Evolutionary conservation across 2,888 invertebrate genomes (phyloP).

Genomic region (Apamea crenata): DNA sequence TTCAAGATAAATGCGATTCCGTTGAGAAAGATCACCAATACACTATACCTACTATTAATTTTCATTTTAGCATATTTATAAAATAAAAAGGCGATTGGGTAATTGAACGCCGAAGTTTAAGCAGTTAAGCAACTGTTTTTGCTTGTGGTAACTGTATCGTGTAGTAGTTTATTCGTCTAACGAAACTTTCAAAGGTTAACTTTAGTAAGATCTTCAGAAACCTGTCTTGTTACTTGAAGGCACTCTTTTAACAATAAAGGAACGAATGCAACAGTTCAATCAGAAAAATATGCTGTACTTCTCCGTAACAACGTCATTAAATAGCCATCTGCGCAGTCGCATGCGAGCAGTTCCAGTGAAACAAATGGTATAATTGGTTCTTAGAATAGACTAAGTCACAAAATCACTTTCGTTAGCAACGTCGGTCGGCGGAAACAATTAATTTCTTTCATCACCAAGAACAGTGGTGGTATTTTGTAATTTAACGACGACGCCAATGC

Average conservation of each 20-base stretch:
- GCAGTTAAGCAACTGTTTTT: conserved; percentile 43
- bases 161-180: conserved; percentile 19
- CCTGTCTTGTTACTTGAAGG: not conserved
- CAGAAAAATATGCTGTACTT: not conserved
- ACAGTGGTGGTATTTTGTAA: conserved; percentile 77
- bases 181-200: conserved; percentile 18
- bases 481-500: conserved; percentile 68
- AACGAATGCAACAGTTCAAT: not conserved
- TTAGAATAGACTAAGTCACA: conserved; percentile 72
- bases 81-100: conserved; percentile 36
- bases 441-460: conserved; percentile 78
- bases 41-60: conserved; percentile 20
- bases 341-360: conserved; percentile 41
- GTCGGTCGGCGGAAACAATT: conserved; percentile 80
- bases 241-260: not conserved
- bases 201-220: conserved; percentile 16
- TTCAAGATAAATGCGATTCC: conserved; percentile 47
- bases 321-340: conserved; percentile 32
- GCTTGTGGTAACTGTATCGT: conserved; percentile 25
- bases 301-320: conserved; percentile 35
- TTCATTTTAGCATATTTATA: conserved; percentile 51
- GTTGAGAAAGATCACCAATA: conserved; percentile 41
- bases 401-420: conserved; percentile 83
- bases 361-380: conserved; percentile 58
- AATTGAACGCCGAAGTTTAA: conserved; percentile 30